These are phyloP conservation scores for Alloscopus bannaensis DNA, from an alignment of 2,888 invertebrate species.

Conservation along the genomic window DNA sequence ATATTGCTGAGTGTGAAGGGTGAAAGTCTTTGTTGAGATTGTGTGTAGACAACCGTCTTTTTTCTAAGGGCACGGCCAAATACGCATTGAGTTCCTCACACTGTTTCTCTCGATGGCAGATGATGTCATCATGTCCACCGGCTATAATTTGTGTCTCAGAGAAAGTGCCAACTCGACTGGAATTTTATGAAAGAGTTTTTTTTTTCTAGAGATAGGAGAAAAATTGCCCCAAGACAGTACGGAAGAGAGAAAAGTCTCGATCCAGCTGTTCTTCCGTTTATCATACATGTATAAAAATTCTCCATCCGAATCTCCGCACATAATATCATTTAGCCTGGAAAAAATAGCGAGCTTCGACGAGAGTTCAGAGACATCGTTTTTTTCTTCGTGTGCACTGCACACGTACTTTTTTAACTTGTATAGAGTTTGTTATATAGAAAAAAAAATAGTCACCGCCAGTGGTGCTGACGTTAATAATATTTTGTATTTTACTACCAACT, in stretches of 20 bases:
- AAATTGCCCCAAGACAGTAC: slow-evolving; percentile 41
- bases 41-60: slow-evolving; percentile 3
- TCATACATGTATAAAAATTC: slow-evolving; percentile 57
- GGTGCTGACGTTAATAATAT: slow-evolving; percentile 47
- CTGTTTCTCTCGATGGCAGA: slow-evolving; percentile 23
- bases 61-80: background rate
- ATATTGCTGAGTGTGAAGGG: too few relatives aligned
- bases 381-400: background rate
- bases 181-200: slow-evolving; percentile 64
- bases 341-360: background rate
- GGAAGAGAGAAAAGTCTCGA: slow-evolving; percentile 37
- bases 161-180: slow-evolving; percentile 63
- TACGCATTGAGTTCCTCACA: background rate
- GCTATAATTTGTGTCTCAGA: slow-evolving; percentile 62
- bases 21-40: slow-evolving; percentile 7
- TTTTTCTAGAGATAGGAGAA: slow-evolving; percentile 41
- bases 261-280: slow-evolving; percentile 59
- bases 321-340: slow-evolving; percentile 43
- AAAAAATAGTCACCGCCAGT: too few relatives aligned
- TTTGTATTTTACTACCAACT: slow-evolving; percentile 36
- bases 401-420: slow-evolving; percentile 3
- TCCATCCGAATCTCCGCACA: slow-evolving; percentile 48
- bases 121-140: slow-evolving; percentile 67
- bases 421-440: too few relatives aligned
- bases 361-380: too few relatives aligned